Conservation (phyloP, 2,797 vertebrate species). For the Hydrolagus colliei region DNA sequence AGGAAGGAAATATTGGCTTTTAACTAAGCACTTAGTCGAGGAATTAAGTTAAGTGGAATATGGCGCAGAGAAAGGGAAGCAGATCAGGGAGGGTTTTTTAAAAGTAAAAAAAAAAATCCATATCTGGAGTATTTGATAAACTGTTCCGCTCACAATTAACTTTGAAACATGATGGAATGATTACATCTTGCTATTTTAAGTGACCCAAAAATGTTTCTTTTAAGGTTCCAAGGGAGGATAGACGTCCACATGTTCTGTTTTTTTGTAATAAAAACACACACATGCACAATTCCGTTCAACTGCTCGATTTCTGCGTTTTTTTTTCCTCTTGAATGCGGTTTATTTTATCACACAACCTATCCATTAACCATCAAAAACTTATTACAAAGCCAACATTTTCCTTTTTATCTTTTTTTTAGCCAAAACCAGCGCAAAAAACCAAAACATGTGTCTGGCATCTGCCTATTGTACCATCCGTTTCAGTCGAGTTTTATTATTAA, state of each 20-base stretch:
- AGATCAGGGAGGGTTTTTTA: neutral
- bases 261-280: neutral
- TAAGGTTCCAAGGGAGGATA: constrained; percentile 37
- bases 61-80: neutral
- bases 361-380: constrained; percentile 75
- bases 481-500: constrained; percentile 25
- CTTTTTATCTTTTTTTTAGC: constrained; percentile 69
- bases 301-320: constrained; percentile 36
- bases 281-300: neutral
- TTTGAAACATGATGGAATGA: constrained; percentile 30
- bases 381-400: constrained; percentile 74
- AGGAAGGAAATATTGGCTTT: constrained; percentile 13
- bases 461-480: constrained; percentile 67
- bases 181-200: constrained; percentile 25
- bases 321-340: constrained; percentile 84
- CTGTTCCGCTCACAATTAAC: neutral
- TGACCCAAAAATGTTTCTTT: constrained; percentile 1
- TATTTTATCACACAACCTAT: constrained; percentile 78
- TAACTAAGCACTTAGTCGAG: constrained; percentile 1
- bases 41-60: neutral
- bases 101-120: neutral
- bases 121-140: constrained; percentile 5
- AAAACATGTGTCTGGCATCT: constrained; percentile 87
- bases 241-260: constrained; percentile 77
- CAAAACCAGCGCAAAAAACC: constrained; percentile 55